Conservation (phyloP, 2,113 vertebrate species). For the Coptodon bakossiorum region DNA sequence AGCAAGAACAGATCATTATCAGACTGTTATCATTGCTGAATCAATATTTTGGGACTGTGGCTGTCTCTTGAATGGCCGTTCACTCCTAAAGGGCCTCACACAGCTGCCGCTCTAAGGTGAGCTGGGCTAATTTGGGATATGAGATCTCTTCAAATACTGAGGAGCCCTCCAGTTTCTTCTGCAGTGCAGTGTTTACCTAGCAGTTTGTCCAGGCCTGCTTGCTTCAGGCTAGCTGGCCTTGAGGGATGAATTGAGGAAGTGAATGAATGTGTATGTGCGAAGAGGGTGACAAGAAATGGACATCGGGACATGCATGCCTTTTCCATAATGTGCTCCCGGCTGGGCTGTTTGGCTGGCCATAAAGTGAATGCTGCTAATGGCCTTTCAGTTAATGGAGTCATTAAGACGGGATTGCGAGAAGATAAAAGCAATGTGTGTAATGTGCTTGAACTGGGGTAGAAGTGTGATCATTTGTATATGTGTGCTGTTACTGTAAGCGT, state of each 20-base stretch:
- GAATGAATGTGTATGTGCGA: neutral
- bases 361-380: constrained; percentile 67
- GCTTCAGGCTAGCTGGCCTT: constrained; percentile 39
- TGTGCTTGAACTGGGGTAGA: constrained; percentile 23
- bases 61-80: neutral
- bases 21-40: neutral
- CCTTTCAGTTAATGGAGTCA: constrained; percentile 66
- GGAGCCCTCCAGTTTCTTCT: constrained; percentile 34
- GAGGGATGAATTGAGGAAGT: constrained; percentile 10
- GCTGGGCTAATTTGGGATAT: constrained; percentile 33
- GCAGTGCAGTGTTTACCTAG: constrained; percentile 44
- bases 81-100: constrained; percentile 9
- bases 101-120: neutral
- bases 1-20: neutral
- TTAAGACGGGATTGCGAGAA: constrained; percentile 63
- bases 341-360: constrained; percentile 59
- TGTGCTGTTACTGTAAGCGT: constrained; percentile 19
- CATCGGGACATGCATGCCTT: constrained; percentile 61
- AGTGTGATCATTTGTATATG: constrained; percentile 34
- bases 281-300: constrained; percentile 44
- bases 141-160: constrained; percentile 34
- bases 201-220: constrained; percentile 48
- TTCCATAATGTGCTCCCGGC: constrained; percentile 57
- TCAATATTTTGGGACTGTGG: neutral
- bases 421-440: constrained; percentile 61